phyloP scores from a whole-genome alignment of 2,113 vertebrate species.

The Nymphicus hollandicus region DNA sequence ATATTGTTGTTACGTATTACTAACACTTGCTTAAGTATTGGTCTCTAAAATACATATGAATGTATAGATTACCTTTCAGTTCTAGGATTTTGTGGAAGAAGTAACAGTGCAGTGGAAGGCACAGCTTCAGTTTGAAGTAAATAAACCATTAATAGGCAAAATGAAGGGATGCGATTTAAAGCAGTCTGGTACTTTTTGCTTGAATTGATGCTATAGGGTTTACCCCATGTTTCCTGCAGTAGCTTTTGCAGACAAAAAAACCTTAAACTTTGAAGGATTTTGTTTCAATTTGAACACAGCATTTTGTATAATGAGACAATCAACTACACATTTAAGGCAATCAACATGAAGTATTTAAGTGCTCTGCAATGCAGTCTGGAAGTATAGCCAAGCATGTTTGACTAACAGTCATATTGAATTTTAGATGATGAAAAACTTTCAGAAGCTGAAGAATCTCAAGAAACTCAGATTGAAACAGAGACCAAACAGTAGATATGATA shows the following conservation, averaged over 20 bases:
- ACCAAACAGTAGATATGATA: constrained; percentile 71
- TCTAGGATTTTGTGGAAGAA: not conserved
- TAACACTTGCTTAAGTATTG: not conserved
- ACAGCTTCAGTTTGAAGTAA: not conserved
- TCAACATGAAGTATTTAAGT: not conserved
- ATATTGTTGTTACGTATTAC: not conserved
- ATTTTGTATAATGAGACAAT: not conserved
- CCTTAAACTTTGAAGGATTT: not conserved
- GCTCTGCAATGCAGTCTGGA: not conserved
- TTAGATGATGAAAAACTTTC: constrained; percentile 93
- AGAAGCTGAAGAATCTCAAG: constrained; percentile 88
- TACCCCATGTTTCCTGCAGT: not conserved
- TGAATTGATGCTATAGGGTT: not conserved
- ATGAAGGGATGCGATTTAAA: not conserved
- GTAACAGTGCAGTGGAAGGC: not conserved
- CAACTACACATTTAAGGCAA: not conserved
- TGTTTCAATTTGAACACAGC: not conserved
- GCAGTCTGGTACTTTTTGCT: not conserved
- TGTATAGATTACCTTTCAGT: not conserved
- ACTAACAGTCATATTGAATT: constrained; percentile 25
- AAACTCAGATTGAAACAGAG: constrained; percentile 78
- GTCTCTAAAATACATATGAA: not conserved
- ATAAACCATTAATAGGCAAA: not conserved
- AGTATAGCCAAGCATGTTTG: not conserved
- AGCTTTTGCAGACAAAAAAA: not conserved